Evolutionary conservation across 2,888 invertebrate species (phyloP).

Genomic region (Aphodius granarius): DNA sequence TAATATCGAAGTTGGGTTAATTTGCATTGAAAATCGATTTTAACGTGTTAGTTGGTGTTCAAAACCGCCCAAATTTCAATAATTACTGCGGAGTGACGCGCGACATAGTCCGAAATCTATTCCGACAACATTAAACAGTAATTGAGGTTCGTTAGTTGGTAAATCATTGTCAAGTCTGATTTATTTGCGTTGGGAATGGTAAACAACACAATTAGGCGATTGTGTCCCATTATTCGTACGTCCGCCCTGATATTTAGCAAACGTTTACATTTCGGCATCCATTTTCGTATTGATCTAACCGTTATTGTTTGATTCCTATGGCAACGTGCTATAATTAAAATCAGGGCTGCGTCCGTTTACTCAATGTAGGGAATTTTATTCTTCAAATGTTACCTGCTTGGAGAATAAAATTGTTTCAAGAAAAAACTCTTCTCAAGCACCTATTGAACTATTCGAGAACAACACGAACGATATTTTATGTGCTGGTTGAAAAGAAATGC

Average conservation of each 20-base stretch:
- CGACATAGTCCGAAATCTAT: background rate
- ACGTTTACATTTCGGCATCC: background rate
- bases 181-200: constrained; percentile 6
- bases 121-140: constrained; percentile 7
- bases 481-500: background rate
- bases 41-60: too few relatives aligned
- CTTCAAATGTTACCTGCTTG: background rate
- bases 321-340: background rate
- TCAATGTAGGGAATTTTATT: background rate
- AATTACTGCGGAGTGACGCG: background rate
- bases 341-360: background rate
- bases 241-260: background rate
- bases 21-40: too few relatives aligned
- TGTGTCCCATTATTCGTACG: background rate
- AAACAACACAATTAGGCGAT: background rate
- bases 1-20: too few relatives aligned
- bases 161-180: constrained; percentile 1
- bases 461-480: background rate
- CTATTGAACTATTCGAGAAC: background rate
- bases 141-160: constrained; percentile 10
- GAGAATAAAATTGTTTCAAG: background rate
- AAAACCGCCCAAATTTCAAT: background rate
- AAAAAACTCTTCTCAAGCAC: background rate
- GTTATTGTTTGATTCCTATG: background rate
- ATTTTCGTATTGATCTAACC: background rate